phyloP scores from a whole-genome alignment of 2,888 invertebrate genomes.

The Lycophotia porphyrea region DNA sequence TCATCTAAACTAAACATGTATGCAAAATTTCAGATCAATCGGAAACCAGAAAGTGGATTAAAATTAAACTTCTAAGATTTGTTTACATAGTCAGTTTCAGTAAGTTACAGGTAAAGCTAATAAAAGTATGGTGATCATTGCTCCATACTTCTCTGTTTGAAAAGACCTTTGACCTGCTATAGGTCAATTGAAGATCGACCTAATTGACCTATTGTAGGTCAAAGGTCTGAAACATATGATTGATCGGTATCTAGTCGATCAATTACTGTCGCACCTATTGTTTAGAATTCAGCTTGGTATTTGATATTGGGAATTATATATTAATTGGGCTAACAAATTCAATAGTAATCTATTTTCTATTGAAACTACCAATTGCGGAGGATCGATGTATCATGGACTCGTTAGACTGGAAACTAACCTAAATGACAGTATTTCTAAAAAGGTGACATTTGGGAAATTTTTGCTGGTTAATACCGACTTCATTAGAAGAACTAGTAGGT shows the following conservation, averaged over 20 bases:
- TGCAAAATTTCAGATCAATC: neutral
- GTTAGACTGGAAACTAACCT: neutral
- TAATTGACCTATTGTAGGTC: neutral
- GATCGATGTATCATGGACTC: neutral
- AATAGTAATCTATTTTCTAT: neutral
- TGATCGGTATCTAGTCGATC: slow-evolving; percentile 10
- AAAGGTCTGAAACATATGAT: slow-evolving; percentile 16
- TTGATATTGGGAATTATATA: neutral
- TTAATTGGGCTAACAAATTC: slow-evolving; percentile 3
- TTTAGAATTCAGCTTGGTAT: slow-evolving; percentile 20
- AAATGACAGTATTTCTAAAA: neutral
- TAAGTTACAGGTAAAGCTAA: too few relatives aligned
- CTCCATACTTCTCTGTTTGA: neutral
- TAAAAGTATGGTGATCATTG: neutral
- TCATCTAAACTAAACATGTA: neutral
- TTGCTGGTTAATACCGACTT: neutral
- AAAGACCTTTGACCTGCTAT: neutral
- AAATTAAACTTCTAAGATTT: too few relatives aligned
- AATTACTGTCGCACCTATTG: slow-evolving; percentile 15
- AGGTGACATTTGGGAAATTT: neutral
- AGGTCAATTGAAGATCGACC: neutral
- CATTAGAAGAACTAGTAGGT: too few relatives aligned
- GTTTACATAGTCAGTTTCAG: too few relatives aligned
- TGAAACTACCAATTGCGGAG: neutral
- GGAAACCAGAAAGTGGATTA: neutral